Evolutionary conservation across 2,113 vertebrate species (phyloP).

Genomic region (Thomomys bottae): DNA sequence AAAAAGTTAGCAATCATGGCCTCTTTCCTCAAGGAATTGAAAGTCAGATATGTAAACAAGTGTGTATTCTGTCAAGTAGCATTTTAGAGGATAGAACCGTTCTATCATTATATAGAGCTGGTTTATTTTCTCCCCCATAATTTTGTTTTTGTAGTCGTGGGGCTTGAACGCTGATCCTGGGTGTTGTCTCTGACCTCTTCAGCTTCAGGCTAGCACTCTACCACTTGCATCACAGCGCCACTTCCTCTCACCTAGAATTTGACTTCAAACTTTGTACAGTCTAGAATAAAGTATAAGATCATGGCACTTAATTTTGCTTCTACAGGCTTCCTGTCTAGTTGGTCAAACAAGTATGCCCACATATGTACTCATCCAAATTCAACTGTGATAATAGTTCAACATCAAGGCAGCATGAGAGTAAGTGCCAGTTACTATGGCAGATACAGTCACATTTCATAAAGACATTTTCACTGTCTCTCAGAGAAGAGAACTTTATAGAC

Average conservation of each 20-base stretch:
- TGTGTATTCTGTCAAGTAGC: background rate
- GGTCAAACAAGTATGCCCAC: background rate
- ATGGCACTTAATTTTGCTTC: constrained; percentile 21
- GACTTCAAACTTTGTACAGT: background rate
- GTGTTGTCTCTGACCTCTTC: too few species aligned
- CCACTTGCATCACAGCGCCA: too few species aligned
- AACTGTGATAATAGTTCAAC: background rate
- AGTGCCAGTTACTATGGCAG: background rate
- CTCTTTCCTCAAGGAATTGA: background rate
- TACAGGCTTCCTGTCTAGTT: background rate
- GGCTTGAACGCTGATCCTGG: too few species aligned
- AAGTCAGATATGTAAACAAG: background rate
- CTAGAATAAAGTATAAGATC: background rate
- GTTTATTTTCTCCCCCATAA: background rate
- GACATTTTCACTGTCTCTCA: background rate
- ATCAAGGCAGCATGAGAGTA: background rate
- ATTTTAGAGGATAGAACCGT: background rate
- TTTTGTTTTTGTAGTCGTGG: too few species aligned
- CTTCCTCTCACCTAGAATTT: background rate
- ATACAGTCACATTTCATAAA: background rate
- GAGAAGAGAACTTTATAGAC: background rate
- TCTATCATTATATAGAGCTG: background rate
- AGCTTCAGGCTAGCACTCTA: too few species aligned
- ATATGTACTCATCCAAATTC: background rate
- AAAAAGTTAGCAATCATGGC: background rate